A percentile compares a stretch with the other conserved stretches of the same genome.
Conservation (phyloP, 2,888 invertebrate species). For the Torymus aiolomorphi region DNA sequence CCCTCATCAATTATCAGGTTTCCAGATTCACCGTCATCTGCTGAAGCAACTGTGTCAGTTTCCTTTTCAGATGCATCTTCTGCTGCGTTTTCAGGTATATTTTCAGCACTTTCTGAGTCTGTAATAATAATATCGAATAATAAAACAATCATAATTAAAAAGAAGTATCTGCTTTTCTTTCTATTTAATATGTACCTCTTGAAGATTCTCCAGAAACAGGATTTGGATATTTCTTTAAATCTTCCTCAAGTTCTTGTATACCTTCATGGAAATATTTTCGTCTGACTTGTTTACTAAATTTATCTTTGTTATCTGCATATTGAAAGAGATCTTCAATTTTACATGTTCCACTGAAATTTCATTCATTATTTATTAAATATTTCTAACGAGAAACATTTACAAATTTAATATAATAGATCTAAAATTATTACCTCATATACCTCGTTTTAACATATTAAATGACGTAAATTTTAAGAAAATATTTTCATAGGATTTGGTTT, state of each 20-base stretch:
- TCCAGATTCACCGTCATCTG: slow-evolving; percentile 70
- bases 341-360: slow-evolving; percentile 74
- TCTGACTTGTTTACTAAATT: slow-evolving; percentile 87
- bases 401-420: not conserved
- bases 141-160: slow-evolving; percentile 18
- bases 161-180: not conserved
- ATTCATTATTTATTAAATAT: slow-evolving; percentile 23
- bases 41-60: slow-evolving; percentile 58
- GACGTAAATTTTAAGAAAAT: too few species aligned
- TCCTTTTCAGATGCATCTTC: slow-evolving; percentile 60
- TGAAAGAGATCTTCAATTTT: slow-evolving; percentile 91
- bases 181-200: slow-evolving; percentile 47
- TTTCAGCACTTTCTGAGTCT: slow-evolving; percentile 47
- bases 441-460: too few species aligned
- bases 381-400: not conserved
- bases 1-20: slow-evolving; percentile 72
- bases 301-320: slow-evolving; percentile 88
- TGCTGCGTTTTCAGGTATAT: slow-evolving; percentile 56
- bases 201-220: slow-evolving; percentile 46
- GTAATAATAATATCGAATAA: slow-evolving; percentile 18
- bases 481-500: too few species aligned
- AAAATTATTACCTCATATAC: too few species aligned
- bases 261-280: slow-evolving; percentile 91
- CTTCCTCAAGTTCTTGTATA: slow-evolving; percentile 90
- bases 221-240: slow-evolving; percentile 78